These are phyloP conservation scores for Meliscaeva auricollis DNA, from an alignment of 2,888 invertebrate species.

Conservation along the genomic window DNA sequence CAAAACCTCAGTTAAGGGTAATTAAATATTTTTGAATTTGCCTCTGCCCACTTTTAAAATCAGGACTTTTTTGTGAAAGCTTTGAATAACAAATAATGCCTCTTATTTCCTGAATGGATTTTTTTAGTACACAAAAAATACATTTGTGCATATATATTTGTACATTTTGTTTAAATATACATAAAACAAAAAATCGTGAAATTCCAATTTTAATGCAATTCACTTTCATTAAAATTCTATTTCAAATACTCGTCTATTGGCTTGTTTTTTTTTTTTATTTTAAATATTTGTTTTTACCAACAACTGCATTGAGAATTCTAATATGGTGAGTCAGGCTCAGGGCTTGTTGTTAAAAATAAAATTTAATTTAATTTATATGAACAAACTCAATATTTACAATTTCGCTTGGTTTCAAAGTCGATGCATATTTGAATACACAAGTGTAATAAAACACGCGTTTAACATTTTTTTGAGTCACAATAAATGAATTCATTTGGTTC, in stretches of 20 bases:
- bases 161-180: background rate
- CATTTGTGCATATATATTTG: background rate
- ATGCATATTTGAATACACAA: constrained; percentile 61
- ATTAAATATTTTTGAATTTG: constrained; percentile 65
- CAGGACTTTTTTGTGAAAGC: constrained; percentile 16
- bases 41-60: constrained; percentile 32
- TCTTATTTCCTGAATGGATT: constrained; percentile 54
- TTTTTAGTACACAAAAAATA: constrained; percentile 14
- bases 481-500: constrained; percentile 30
- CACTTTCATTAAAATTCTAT: constrained; percentile 72
- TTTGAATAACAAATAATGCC: constrained; percentile 59
- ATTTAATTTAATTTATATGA: background rate
- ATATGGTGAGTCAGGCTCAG: constrained; percentile 53
- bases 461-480: constrained; percentile 37
- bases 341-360: constrained; percentile 20
- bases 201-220: constrained; percentile 71
- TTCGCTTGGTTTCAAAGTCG: constrained; percentile 36
- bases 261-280: constrained; percentile 3
- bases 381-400: constrained; percentile 32
- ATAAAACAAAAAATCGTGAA: constrained; percentile 52
- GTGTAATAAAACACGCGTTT: constrained; percentile 34
- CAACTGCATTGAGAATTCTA: background rate
- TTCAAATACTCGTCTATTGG: constrained; percentile 36
- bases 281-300: constrained; percentile 3
- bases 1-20: constrained; percentile 45